Conservation (phyloP, 2,888 invertebrate genomes). For the Pharmacophagus antenor region DNA sequence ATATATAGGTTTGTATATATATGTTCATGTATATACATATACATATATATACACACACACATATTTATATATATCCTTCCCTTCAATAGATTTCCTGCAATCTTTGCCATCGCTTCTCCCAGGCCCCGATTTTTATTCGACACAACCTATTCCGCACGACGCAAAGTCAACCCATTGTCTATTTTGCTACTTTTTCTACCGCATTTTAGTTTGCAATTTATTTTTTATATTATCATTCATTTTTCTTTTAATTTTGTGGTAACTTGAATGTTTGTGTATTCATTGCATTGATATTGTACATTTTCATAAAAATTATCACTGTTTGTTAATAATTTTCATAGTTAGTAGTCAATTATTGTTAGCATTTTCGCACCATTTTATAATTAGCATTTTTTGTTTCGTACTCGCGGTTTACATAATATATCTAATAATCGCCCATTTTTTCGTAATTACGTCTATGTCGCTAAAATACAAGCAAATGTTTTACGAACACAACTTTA, state of each 20-base stretch:
- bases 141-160: conserved; percentile 57
- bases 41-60: no score
- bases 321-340: conserved; percentile 21
- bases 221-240: conserved; percentile 37
- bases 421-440: conserved; percentile 11
- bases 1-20: no score
- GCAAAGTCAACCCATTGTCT: conserved; percentile 77
- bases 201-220: conserved; percentile 39
- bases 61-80: no score
- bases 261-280: conserved; percentile 36
- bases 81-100: conserved; percentile 20
- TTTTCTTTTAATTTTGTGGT: conserved; percentile 33
- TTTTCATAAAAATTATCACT: conserved; percentile 16
- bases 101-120: conserved; percentile 11
- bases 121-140: conserved; percentile 29
- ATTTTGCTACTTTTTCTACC: conserved; percentile 48
- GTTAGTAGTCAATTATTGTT: conserved; percentile 17
- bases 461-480: conserved; percentile 20
- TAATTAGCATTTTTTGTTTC: conserved; percentile 10
- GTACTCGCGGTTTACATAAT: conserved; percentile 10
- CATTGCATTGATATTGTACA: conserved; percentile 40
- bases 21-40: no score
- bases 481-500: conserved; percentile 20
- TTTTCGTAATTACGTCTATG: conserved; percentile 20
- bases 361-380: conserved; percentile 22